Base-by-base conservation (phyloP, 2,888 invertebrate species). In the Amiota communis region DNA sequence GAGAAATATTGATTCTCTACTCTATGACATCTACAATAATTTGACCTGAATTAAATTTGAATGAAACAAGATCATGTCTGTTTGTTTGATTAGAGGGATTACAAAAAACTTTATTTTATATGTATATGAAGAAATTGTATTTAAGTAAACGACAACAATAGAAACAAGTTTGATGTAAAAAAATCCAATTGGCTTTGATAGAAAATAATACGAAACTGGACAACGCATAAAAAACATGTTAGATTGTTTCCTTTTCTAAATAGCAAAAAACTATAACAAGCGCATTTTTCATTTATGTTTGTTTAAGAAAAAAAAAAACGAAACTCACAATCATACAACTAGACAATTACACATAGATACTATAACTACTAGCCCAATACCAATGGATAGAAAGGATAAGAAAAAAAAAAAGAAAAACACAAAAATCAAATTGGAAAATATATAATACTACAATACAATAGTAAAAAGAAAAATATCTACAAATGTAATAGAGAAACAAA, bases 261-360 rank as follows among this genome's bases (percentile, higher is more conserved):
- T 83, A 83, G 84, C 81, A 84, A 82, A 85, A 85, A 83, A 83
- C 82, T 84, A 83, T 81, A 83, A 79, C 81, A 83, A 83, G 83
- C 83, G 86, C 84, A 83, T 83, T 83, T 83, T 83, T 83, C 83
- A 83, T 83, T 83, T 83, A 68, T 68, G 83, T 78, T 78, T 73
- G 77, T 75, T 75, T 17, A 59, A 59, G 10, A 79, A 79, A 63
- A 78, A 74, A 72, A 73, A 80, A 72, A 59, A 10, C 74, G 53
- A 72, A 51, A 69, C 17, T 9, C 23, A 23, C 3, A 23, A 3
- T 23, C 3, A 3, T 23, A 3, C 36, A 36, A 36, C 36, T 36
- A 6, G 4, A 36, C 36, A 36, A 36, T 36, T 36, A 36, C 36
- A 36, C 36, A 36, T 36, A 23, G 23, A 23, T 23, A 23, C 23